phyloP scores from a whole-genome alignment of 2,113 vertebrate species.

The Psammodynastes pulverulentus region DNA sequence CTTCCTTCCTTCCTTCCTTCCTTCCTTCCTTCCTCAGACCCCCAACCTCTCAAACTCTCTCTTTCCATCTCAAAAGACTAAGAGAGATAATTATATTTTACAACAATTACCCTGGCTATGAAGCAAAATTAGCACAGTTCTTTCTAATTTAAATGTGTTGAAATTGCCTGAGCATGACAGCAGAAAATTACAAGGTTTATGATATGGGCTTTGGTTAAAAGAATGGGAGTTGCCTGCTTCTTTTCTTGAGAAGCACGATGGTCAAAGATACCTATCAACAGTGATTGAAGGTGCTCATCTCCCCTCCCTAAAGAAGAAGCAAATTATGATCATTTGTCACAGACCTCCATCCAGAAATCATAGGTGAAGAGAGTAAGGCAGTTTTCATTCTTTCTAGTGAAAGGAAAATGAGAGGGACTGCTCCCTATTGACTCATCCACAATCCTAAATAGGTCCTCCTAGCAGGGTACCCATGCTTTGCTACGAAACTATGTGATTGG shows the following conservation, averaged over 20 bases:
- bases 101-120: constrained; percentile 75
- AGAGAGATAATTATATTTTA: constrained; percentile 77
- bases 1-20: neutral
- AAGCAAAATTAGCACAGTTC: constrained; percentile 81
- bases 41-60: constrained; percentile 17
- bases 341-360: neutral
- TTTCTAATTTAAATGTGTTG: constrained; percentile 81
- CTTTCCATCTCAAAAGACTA: constrained; percentile 45
- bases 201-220: constrained; percentile 71
- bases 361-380: neutral
- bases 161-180: constrained; percentile 77
- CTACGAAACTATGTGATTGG: too few species aligned
- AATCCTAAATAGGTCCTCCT: neutral
- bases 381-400: neutral
- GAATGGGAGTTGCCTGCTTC: constrained; percentile 64
- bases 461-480: too few species aligned
- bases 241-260: constrained; percentile 63
- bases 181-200: constrained; percentile 79
- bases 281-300: neutral
- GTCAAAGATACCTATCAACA: constrained; percentile 62
- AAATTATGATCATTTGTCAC: neutral
- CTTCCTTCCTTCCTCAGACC: neutral
- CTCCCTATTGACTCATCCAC: neutral
- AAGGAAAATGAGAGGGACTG: neutral
- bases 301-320: neutral